phyloP scores from a whole-genome alignment of 2,888 invertebrate species.

The Cosmorhoe ocellata region DNA sequence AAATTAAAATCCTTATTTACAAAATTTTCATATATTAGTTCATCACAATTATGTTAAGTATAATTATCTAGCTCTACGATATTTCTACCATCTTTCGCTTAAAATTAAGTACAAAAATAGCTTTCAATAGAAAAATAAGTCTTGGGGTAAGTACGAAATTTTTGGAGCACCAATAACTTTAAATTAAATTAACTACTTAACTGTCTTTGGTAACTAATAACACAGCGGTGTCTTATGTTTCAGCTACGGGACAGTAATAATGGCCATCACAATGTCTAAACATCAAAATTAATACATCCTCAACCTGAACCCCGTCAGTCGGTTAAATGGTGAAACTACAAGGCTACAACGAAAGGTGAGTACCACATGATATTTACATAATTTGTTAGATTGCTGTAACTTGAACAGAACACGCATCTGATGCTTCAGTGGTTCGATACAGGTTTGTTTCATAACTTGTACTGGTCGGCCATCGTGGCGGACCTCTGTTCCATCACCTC shows the following conservation, averaged over 20 bases:
- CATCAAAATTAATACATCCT: neutral
- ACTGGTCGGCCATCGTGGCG: slow-evolving; percentile 33
- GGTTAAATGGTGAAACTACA: neutral
- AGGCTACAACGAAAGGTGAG: slow-evolving; percentile 2
- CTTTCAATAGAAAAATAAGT: slow-evolving; percentile 6
- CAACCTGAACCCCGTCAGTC: neutral
- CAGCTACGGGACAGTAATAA: slow-evolving; percentile 14
- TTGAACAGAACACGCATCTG: slow-evolving; percentile 12
- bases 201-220: slow-evolving; percentile 18
- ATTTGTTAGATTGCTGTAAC: slow-evolving; percentile 17
- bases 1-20: neutral
- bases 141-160: slow-evolving; percentile 2
- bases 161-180: neutral
- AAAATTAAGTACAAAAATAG: slow-evolving; percentile 10
- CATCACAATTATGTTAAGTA: slow-evolving; percentile 1
- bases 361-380: slow-evolving; percentile 24
- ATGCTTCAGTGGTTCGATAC: slow-evolving; percentile 6
- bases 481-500: slow-evolving; percentile 42
- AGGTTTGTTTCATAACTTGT: slow-evolving; percentile 45
- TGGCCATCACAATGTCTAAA: slow-evolving; percentile 11
- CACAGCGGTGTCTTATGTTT: slow-evolving; percentile 1
- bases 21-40: neutral
- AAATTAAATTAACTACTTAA: neutral
- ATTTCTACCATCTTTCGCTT: too few relatives aligned
- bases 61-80: neutral